These are phyloP conservation scores for Bombus haemorrhoidalis DNA, from an alignment of 1,140 invertebrate genomes.

Conservation along the genomic window DNA sequence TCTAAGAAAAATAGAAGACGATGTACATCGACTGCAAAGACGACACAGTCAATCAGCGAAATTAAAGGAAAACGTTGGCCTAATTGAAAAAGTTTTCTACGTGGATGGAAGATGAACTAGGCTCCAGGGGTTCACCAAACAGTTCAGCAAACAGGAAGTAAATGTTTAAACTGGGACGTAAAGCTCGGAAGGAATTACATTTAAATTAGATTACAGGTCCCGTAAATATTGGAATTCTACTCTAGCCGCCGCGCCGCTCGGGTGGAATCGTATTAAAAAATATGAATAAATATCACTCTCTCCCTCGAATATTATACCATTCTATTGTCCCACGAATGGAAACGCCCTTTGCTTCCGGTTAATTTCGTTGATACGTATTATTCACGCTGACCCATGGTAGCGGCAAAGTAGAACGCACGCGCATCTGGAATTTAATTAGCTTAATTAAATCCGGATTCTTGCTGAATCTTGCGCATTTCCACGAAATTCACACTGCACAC, in stretches of 20 bases:
- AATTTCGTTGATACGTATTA: conserved; percentile 42
- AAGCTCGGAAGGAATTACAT: conserved; percentile 31
- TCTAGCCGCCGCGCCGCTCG: not conserved
- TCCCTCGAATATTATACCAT: conserved; percentile 19
- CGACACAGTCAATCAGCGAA: conserved; percentile 30
- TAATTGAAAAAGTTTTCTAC: conserved; percentile 40
- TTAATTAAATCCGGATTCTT: conserved; percentile 63
- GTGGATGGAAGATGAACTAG: not conserved
- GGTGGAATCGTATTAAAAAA: conserved; percentile 42
- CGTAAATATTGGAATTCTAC: conserved; percentile 49
- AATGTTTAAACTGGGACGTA: conserved; percentile 26
- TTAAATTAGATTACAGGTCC: conserved; percentile 43
- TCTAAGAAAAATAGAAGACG: not conserved
- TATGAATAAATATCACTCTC: conserved; percentile 43
- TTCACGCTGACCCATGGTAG: not conserved
- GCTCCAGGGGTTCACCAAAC: not conserved
- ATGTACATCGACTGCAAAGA: not conserved
- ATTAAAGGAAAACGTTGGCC: conserved; percentile 34
- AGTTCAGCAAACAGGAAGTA: conserved; percentile 23
- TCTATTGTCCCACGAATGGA: not conserved
- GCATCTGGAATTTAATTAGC: conserved; percentile 61
- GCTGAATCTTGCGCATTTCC: conserved; percentile 9
- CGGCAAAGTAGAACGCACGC: conserved; percentile 8
- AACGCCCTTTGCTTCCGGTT: conserved; percentile 20
- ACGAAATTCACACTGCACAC: not conserved